Evolutionary conservation across 1,140 invertebrate species (phyloP).

Genomic region (Drosophila gunungcola): DNA sequence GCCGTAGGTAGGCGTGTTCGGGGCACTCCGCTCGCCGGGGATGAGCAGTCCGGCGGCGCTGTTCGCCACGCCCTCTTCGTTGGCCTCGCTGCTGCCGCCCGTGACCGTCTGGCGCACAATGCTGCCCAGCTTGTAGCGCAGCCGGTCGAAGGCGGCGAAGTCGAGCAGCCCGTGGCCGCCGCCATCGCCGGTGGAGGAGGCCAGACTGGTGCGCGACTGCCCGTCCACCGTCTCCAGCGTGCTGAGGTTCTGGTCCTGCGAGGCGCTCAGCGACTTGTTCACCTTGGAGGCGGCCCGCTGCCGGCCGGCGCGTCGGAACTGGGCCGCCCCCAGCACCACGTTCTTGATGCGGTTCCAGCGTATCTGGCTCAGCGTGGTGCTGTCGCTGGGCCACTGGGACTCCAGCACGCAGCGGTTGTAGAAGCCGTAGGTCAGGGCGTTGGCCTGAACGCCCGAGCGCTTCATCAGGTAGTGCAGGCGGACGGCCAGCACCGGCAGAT

Average conservation of each 20-base stretch:
- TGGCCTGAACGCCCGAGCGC: slow-evolving; percentile 96
- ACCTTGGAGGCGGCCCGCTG: slow-evolving; percentile 85
- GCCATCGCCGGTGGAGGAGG: slow-evolving; percentile 82
- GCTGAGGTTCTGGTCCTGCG: slow-evolving; percentile 83
- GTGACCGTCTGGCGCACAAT: slow-evolving; percentile 87
- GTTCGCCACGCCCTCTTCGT: slow-evolving; percentile 83
- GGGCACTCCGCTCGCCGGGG: slow-evolving; percentile 49
- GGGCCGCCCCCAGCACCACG: slow-evolving; percentile 95
- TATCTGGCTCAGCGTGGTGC: slow-evolving; percentile 91
- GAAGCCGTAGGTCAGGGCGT: slow-evolving; percentile 98
- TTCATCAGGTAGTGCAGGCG: slow-evolving; percentile 98
- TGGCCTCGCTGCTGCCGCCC: slow-evolving; percentile 66
- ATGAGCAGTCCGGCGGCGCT: slow-evolving; percentile 1
- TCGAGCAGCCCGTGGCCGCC: slow-evolving; percentile 81
- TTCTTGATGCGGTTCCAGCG: slow-evolving; percentile 98
- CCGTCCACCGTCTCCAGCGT: slow-evolving; percentile 85
- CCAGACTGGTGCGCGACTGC: slow-evolving; percentile 85
- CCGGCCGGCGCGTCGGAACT: slow-evolving; percentile 91
- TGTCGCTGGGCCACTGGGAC: slow-evolving; percentile 96
- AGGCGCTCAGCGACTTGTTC: slow-evolving; percentile 84
- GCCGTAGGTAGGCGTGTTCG: slow-evolving; percentile 87
- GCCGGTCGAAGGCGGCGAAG: slow-evolving; percentile 86
- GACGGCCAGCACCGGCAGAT: slow-evolving; percentile 96
- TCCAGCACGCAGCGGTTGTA: slow-evolving; percentile 93
- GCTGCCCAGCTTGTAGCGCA: slow-evolving; percentile 87